phyloP scores from a whole-genome alignment of 2,113 vertebrate genomes.

The Istiophorus platypterus region DNA sequence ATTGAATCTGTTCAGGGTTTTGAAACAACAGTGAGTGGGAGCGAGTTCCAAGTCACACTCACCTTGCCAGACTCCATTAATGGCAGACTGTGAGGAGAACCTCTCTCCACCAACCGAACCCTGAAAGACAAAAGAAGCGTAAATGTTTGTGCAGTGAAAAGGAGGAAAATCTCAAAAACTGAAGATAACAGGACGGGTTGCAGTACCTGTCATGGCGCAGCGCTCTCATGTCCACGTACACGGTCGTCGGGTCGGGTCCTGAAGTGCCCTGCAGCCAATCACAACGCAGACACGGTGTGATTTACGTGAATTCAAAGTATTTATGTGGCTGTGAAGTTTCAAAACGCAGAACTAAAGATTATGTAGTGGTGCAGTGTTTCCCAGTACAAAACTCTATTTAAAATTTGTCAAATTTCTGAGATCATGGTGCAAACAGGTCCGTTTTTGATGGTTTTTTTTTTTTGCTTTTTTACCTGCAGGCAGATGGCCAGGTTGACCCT shows the following conservation, averaged over 20 bases:
- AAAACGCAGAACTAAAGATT: no score
- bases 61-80: slow-evolving; percentile 87
- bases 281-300: slow-evolving; percentile 46
- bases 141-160: neutral
- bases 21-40: no score
- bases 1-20: no score
- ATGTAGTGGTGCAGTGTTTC: no score
- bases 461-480: slow-evolving; percentile 91
- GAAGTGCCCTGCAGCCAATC: slow-evolving; percentile 93
- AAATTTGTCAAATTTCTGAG: neutral
- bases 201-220: slow-evolving; percentile 96
- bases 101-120: slow-evolving; percentile 84
- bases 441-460: no score
- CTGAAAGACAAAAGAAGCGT: slow-evolving; percentile 60
- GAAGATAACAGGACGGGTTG: fast-evolving
- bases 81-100: slow-evolving; percentile 85
- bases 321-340: neutral
- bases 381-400: no score
- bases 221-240: slow-evolving; percentile 99
- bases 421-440: no score
- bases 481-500: slow-evolving; percentile 98
- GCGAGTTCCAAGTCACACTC: slow-evolving; percentile 22
- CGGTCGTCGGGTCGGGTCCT: slow-evolving; percentile 97
- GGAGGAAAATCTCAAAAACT: fast-evolving
- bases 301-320: no score